Percentiles rank a stretch among this genome's conserved stretches.
These are phyloP conservation scores for Panurus biarmicus DNA, from an alignment of 2,113 vertebrate species.

Conservation along the genomic window DNA sequence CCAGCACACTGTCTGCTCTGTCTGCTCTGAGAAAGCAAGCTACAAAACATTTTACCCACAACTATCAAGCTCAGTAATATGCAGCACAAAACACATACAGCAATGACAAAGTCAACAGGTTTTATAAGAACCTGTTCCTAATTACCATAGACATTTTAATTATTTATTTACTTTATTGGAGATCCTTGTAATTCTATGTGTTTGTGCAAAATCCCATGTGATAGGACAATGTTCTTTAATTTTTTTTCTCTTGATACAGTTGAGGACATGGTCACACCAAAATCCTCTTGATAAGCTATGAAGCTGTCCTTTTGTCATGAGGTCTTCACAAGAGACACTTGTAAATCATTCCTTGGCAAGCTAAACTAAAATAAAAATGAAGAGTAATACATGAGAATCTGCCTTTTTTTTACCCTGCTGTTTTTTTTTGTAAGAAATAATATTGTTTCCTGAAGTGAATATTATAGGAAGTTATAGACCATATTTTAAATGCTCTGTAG, in stretches of 20 bases:
- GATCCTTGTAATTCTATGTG: not conserved
- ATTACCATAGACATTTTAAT: not conserved
- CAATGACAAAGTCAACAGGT: not conserved
- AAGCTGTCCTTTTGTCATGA: not conserved
- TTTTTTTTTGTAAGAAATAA: not conserved
- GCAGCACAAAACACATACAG: not conserved
- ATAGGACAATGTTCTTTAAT: fast-evolving
- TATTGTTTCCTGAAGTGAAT: not conserved
- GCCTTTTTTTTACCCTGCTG: not conserved
- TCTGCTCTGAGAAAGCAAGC: not conserved
- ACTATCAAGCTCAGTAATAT: not conserved
- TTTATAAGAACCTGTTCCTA: not conserved
- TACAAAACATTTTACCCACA: not conserved
- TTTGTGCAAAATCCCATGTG: not conserved
- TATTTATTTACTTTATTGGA: not conserved
- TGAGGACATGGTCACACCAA: not conserved
- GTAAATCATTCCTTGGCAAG: not conserved
- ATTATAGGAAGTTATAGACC: not conserved
- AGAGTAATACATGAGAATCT: not conserved
- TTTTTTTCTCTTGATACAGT: not conserved
- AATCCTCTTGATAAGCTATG: not conserved
- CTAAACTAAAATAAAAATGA: not conserved
- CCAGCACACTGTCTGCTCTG: not conserved
- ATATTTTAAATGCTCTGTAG: not conserved
- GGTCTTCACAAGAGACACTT: not conserved